Evolutionary conservation across 2,888 invertebrate genomes (phyloP), one percentile per base, ranked within the genome.

Genomic region (Lepidochrysops patricia): DNA sequence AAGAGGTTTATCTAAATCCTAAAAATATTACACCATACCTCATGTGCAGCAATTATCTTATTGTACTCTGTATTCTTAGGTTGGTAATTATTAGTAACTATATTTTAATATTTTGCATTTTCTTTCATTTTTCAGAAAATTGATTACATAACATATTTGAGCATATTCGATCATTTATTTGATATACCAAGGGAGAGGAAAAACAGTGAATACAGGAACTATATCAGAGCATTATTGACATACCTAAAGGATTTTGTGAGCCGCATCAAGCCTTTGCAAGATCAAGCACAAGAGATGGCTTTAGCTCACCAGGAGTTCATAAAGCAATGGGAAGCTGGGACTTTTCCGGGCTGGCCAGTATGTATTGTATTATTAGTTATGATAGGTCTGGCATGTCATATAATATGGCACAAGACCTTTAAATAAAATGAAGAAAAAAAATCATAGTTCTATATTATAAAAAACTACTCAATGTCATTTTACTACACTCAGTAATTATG

Each of bases 101-200:
- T 49, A n/a, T 5, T 26, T n/a, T 19, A 32, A 13, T 57, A 13
- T 15, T 15, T 60, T 35, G 25, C 12, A 57, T 27, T n/a, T 57
- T 7, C 4, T 54, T 57, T 54, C 60, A 19, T n/a, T 15, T 84
- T 83, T 32, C 76, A 92, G 91, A 95, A 96, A 91, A 93, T 98
- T 32, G 99, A 99, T 84, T 99, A 99, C 81, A 96, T 99, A 57
- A 95, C 95, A 0, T 99, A 98, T 79, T 84, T 99, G 63, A 94
- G 95, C 65, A 94, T 94, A 62, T 98, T 99, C 77, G 99, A 99
- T 80, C 97, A 97, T 75, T 90, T 99, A 13, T 98, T 96, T 80
- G 99, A 99, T 72, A 96, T 99, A 73, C 95, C 98, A 0, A 96
- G 94, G 85, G 97, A 97, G 71, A 91, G 96, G 62, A 97, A 96